Evolutionary conservation across 2,797 vertebrate genomes (phyloP).

Genomic region (Intellagama lesueurii): DNA sequence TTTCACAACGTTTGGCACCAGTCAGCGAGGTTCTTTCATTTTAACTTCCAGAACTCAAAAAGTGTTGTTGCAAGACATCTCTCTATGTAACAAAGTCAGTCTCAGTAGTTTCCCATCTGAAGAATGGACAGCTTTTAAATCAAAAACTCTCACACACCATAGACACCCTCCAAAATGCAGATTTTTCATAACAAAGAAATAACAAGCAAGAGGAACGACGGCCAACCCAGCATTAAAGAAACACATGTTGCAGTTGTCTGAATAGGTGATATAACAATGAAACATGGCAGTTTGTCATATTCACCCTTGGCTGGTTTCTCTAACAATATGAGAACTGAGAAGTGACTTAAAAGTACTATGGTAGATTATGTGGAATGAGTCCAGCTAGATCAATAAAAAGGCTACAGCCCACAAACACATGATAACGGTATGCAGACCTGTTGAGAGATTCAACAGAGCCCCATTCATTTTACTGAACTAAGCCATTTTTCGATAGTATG

Average conservation of each 20-base stretch:
- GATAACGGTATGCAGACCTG: not conserved
- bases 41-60: not conserved
- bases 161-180: fast-evolving
- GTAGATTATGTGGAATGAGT: not conserved
- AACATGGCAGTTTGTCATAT: fast-evolving
- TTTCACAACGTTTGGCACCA: conserved; percentile 20
- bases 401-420: not conserved
- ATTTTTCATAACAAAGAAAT: fast-evolving
- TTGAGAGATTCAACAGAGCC: conserved; percentile 34
- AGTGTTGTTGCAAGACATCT: fast-evolving
- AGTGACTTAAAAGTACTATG: fast-evolving
- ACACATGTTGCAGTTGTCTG: fast-evolving
- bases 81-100: not conserved
- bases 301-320: not conserved
- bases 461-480: conserved; percentile 32
- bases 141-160: fast-evolving
- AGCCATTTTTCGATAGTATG: not conserved
- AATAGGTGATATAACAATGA: not conserved
- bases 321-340: fast-evolving
- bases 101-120: not conserved
- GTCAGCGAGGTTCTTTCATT: conserved; percentile 6
- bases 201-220: not conserved
- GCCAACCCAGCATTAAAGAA: not conserved
- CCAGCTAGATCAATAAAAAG: not conserved
- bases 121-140: not conserved